phyloP scores from a whole-genome alignment of 2,888 invertebrate genomes.

The Acanthosepion esculentum region DNA sequence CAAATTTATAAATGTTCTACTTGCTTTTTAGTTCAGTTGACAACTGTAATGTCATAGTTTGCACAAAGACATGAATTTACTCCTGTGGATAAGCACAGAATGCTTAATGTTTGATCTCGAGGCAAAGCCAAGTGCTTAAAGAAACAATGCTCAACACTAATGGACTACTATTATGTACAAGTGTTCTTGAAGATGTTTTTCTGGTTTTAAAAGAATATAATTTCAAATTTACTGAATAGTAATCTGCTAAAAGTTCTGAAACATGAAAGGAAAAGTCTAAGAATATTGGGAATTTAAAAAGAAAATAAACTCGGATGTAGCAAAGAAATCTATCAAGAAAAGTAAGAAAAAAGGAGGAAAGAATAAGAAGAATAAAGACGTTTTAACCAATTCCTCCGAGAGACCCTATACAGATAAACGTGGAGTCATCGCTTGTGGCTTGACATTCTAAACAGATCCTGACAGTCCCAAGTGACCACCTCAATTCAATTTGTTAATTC shows the following conservation, averaged over 20 bases:
- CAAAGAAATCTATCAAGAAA: not conserved
- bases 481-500: slow-evolving; percentile 33
- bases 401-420: not conserved
- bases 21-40: too few relatives aligned
- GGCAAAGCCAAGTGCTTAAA: too few relatives aligned
- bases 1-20: too few relatives aligned
- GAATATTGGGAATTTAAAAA: not conserved
- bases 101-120: too few relatives aligned
- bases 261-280: not conserved
- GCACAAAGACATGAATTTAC: too few relatives aligned
- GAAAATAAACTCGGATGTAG: not conserved
- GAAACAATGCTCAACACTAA: too few relatives aligned
- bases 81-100: too few relatives aligned
- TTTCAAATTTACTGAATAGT: not conserved
- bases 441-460: slow-evolving; percentile 20
- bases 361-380: not conserved
- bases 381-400: not conserved
- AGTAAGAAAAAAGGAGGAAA: not conserved
- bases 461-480: not conserved
- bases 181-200: not conserved
- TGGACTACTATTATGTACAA: not conserved
- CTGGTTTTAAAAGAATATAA: not conserved
- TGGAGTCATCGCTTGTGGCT: slow-evolving; percentile 18
- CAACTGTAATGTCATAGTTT: too few relatives aligned
- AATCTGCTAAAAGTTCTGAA: not conserved